Conservation (phyloP, 2,113 vertebrate genomes). For the Gymnobelideus leadbeateri region DNA sequence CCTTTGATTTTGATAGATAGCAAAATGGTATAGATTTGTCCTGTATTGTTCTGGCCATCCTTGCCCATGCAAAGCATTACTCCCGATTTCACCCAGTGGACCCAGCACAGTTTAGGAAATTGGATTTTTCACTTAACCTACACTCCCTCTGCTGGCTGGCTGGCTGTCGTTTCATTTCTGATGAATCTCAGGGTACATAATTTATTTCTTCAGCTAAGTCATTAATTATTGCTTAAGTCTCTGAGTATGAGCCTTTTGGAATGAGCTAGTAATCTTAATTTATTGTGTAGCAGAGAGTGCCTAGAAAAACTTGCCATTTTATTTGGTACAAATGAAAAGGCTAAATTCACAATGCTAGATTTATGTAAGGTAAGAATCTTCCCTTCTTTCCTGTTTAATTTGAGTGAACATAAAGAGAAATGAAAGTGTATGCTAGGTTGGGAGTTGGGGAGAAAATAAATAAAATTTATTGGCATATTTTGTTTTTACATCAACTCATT, state of each 20-base stretch:
- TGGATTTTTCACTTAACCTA: slow-evolving; percentile 53
- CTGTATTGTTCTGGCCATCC: slow-evolving; percentile 65
- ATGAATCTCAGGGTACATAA: neutral
- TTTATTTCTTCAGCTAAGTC: slow-evolving; percentile 52
- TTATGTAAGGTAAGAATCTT: neutral
- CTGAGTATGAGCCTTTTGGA: neutral
- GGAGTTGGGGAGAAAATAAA: neutral
- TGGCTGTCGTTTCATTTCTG: slow-evolving; percentile 45
- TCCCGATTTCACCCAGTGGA: slow-evolving; percentile 58
- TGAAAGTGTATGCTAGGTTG: neutral
- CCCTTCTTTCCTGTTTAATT: neutral
- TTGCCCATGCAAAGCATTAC: slow-evolving; percentile 61
- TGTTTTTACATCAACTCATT: neutral
- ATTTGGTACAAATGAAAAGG: slow-evolving; percentile 13
- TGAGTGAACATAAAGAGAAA: neutral
- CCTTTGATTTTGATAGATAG: slow-evolving; percentile 44
- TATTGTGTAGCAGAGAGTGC: slow-evolving; percentile 11
- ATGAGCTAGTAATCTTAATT: slow-evolving; percentile 31
- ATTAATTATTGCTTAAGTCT: slow-evolving; percentile 10
- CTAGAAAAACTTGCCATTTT: slow-evolving; percentile 20
- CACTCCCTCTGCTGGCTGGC: slow-evolving; percentile 78
- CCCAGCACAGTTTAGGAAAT: slow-evolving; percentile 14
- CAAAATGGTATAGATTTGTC: slow-evolving; percentile 53
- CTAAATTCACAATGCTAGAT: slow-evolving; percentile 35
- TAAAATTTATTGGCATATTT: neutral